phyloP scores from a whole-genome alignment of 2,113 vertebrate genomes.

The Microcebus ravelobensis region DNA sequence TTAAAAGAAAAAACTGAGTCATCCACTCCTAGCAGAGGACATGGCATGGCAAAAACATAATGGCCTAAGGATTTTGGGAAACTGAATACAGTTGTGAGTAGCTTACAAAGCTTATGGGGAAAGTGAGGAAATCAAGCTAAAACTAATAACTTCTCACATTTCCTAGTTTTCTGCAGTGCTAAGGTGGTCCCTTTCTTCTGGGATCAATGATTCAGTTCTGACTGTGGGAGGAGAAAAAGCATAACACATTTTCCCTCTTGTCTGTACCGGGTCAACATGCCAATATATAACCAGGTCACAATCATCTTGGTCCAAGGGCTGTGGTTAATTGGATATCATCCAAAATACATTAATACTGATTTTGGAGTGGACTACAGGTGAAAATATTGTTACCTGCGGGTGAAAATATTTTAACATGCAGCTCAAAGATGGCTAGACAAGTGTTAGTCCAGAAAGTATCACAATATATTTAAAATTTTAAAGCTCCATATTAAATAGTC shows the following conservation, averaged over 20 bases:
- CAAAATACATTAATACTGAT: background rate
- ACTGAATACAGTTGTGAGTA: background rate
- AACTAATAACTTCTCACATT: background rate
- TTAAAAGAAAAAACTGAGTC: background rate
- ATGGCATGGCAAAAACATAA: background rate
- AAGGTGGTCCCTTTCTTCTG: background rate
- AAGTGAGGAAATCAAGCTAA: background rate
- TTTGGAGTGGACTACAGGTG: background rate
- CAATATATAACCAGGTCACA: background rate
- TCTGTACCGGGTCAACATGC: background rate
- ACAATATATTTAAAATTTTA: constrained; percentile 28
- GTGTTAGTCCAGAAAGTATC: background rate
- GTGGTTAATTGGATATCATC: background rate
- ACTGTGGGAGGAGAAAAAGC: background rate
- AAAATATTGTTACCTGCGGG: background rate
- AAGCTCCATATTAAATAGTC: constrained; percentile 24
- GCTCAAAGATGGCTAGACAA: background rate
- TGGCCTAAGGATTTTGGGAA: background rate
- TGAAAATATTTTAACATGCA: background rate
- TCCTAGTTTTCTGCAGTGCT: background rate
- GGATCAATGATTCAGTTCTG: background rate
- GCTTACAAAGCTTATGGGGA: background rate
- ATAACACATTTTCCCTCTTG: background rate
- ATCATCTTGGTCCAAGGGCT: background rate
- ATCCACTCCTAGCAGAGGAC: background rate